A percentile compares a stretch with the other conserved stretches of the same genome.
Evolutionary conservation across 2,888 invertebrate genomes (phyloP).

Genomic region (Tricholauxania praeusta): DNA sequence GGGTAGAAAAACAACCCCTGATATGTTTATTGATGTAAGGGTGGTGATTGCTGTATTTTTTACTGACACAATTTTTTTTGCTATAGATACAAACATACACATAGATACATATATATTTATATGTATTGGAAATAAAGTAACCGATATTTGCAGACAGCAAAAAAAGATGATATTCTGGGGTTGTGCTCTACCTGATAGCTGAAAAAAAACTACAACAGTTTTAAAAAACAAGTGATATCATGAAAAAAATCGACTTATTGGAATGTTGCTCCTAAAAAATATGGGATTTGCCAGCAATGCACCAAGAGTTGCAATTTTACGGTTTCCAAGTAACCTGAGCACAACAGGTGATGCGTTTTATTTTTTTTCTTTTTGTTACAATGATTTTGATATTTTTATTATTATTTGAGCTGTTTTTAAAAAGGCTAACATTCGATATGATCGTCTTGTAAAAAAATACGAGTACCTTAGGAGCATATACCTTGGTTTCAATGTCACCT

Average conservation of each 20-base stretch:
- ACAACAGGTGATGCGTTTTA: slow-evolving; percentile 32
- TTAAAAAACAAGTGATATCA: not conserved
- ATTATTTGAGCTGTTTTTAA: not conserved
- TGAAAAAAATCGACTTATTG: slow-evolving; percentile 55
- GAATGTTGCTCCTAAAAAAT: slow-evolving; percentile 36
- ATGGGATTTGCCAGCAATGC: slow-evolving; percentile 38
- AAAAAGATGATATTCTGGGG: no score
- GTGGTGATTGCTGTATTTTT: no score
- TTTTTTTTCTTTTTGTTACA: not conserved
- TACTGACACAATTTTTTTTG: no score
- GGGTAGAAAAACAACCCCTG: slow-evolving; percentile 26
- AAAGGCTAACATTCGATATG: slow-evolving; percentile 21
- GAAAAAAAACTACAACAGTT: no score
- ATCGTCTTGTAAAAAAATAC: not conserved
- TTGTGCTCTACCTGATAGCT: no score
- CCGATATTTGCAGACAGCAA: not conserved
- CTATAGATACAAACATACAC: no score
- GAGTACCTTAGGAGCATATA: no score
- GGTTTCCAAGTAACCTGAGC: slow-evolving; percentile 23
- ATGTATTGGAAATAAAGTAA: not conserved
- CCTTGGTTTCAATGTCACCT: slow-evolving; percentile 23
- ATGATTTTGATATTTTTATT: not conserved
- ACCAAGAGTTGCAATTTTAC: not conserved
- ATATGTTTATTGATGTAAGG: not conserved
- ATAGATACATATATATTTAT: no score